Evolutionary conservation across 2,113 vertebrate species (phyloP).

Genomic region (Globicephala melas): DNA sequence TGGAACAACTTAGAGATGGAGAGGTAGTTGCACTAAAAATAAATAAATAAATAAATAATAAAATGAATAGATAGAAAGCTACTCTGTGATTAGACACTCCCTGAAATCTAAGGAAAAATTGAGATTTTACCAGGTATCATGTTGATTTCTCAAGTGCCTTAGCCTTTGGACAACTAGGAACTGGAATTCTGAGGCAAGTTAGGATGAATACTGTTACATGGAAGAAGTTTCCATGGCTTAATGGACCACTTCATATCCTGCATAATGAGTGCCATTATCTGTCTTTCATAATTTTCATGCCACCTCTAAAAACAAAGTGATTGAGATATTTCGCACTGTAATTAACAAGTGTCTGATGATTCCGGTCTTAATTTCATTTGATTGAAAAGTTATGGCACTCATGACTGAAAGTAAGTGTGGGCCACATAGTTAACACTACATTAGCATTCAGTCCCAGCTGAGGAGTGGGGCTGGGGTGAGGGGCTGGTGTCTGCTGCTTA

Average conservation of each 20-base stretch:
- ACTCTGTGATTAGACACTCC: neutral
- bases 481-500: neutral
- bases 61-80: neutral
- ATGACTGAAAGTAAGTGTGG: conserved; percentile 37
- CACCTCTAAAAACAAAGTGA: conserved; percentile 19
- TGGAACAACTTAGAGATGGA: neutral
- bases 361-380: neutral
- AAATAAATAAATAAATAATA: neutral
- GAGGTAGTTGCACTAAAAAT: too few relatives aligned
- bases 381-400: conserved; percentile 36
- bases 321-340: conserved; percentile 2
- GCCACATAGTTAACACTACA: neutral
- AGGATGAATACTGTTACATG: neutral
- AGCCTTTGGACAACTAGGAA: neutral
- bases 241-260: neutral
- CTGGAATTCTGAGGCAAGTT: neutral
- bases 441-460: neutral
- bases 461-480: neutral
- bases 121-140: neutral
- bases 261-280: neutral
- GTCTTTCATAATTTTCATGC: neutral
- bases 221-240: neutral
- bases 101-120: neutral
- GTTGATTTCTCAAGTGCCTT: neutral
- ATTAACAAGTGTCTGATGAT: conserved; percentile 5